Evolutionary conservation across 2,888 invertebrate genomes (phyloP), one percentile per base, ranked within the genome.

Genomic region (Thymelicus lineola): DNA sequence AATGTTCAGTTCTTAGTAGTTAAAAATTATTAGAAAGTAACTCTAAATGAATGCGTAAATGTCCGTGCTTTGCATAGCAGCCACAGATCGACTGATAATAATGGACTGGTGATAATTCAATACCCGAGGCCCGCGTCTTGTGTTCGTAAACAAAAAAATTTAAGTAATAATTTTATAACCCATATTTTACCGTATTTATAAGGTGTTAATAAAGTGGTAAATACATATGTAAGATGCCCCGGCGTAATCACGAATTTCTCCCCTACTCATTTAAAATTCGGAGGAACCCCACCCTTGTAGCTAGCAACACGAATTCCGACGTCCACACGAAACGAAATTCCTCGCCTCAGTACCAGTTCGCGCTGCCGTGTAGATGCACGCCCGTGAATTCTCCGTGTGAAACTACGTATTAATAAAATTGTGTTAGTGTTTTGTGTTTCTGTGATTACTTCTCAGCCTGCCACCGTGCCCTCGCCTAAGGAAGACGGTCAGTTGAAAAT

Each of bases 251-350:
- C 1, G 28, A 28, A 28, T 28, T 28, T 28, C 46, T 50, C 48
- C 48, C 48, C 17, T 50, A 50, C 17, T 48, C 15, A 15, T 15
- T 12, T 17, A 50, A 15, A 50, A 17, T 7, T 50, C 48, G 48
- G 3, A 17, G 1, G 9, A 50, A 7, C 17, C 17, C 15, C 48
- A 50, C 48, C 17, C 48, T 9, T 15, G 36, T 10, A 48, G 2
- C 57, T 72, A 50, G 77, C 77, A 78, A 77, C 77, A 75, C 76
- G 55, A 57, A 55, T 62, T 63, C 70, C 77, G 73, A 75, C 78
- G 73, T 74, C 75, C 75, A 75, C 72, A 72, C 78, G 76, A 78
- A 77, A 81, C 79, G 77, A 76, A 80, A 79, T 79, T 77, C 77
- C 76, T 76, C 71, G 73, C 74, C 74, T 70, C 79, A 82, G 82